These are phyloP conservation scores for Cavia aperea DNA, from an alignment of 2,113 vertebrate species.

Conservation along the genomic window DNA sequence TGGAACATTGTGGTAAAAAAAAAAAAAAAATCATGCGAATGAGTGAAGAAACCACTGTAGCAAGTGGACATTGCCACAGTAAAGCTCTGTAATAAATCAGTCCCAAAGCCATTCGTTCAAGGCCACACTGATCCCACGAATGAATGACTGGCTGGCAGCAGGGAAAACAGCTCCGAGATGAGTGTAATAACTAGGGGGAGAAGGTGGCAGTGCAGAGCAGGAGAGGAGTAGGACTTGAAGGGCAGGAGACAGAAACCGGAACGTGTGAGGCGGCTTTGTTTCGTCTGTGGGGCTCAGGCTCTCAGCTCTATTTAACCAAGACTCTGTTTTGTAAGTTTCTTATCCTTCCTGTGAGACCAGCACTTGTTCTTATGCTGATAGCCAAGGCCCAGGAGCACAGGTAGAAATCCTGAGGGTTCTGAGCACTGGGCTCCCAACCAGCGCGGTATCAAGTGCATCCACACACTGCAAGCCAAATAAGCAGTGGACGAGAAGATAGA, in stretches of 20 bases:
- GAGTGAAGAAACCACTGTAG: neutral
- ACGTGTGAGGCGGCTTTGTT: neutral
- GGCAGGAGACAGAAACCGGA: neutral
- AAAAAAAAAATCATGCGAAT: neutral
- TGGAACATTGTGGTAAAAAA: neutral
- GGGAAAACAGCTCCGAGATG: neutral
- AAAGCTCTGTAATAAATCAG: neutral
- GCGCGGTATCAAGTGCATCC: neutral
- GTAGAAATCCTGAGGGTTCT: neutral
- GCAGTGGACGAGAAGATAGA: neutral
- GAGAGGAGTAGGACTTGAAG: neutral
- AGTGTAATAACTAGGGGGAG: neutral
- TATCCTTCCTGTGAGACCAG: neutral
- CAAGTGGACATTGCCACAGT: neutral
- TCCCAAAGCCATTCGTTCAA: neutral
- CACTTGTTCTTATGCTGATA: neutral
- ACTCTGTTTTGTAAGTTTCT: neutral
- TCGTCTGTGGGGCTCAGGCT: neutral
- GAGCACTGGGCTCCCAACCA: neutral
- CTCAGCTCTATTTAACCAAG: neutral
- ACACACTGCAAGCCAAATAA: neutral
- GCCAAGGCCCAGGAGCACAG: neutral
- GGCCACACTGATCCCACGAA: neutral
- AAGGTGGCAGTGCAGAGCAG: neutral
- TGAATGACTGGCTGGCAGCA: neutral